phyloP scores from a whole-genome alignment of 2,888 invertebrate species.

The Tenthredo distinguenda region DNA sequence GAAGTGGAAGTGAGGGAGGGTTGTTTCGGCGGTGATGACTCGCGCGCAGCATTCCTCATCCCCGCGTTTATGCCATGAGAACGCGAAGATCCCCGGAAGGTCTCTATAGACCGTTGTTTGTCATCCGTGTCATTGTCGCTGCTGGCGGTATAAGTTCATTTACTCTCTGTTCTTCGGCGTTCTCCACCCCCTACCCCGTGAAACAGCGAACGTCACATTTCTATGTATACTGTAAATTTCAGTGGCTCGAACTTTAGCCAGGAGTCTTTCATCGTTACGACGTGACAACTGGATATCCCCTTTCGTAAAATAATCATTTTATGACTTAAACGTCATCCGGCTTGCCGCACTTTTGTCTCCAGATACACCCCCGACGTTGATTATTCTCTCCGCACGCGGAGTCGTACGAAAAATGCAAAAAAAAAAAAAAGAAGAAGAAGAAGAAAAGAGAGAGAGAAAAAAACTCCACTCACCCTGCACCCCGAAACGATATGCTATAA shows the following conservation, averaged over 20 bases:
- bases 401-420: background rate
- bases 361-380: background rate
- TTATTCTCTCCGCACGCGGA: background rate
- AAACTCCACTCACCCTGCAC: background rate
- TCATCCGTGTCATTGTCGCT: constrained; percentile 46
- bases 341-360: background rate
- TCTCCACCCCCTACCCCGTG: background rate
- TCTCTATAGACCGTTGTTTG: constrained; percentile 37
- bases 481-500: background rate
- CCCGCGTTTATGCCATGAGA: background rate
- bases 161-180: background rate
- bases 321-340: background rate
- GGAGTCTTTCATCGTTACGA: too few species aligned
- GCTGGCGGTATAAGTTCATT: constrained; percentile 23
- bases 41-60: constrained; percentile 31
- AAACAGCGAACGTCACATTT: background rate
- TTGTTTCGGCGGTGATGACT: constrained; percentile 23
- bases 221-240: background rate
- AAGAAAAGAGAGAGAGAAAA: too few species aligned
- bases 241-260: background rate
- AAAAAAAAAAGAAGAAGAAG: too few species aligned
- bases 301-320: background rate
- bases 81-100: constrained; percentile 27
- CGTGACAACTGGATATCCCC: background rate
- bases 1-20: background rate